Base-by-base conservation (phyloP, 2,113 vertebrate species). In the Erpornis zantholeuca region DNA sequence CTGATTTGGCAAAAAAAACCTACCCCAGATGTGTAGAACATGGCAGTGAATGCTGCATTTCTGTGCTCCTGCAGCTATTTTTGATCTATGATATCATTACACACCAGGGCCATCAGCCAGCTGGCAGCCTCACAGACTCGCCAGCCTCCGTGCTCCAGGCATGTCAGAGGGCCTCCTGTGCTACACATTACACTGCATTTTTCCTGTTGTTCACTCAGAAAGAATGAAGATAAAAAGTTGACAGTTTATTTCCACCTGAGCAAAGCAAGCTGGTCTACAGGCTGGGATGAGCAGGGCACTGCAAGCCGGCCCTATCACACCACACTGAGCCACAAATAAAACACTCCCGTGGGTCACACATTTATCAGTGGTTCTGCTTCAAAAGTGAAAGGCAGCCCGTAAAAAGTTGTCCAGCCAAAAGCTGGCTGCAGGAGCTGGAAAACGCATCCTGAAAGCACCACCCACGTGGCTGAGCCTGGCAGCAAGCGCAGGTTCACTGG, bases 71-170 rank as follows among this genome's bases (percentile, higher is more conserved):
- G 72, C 68, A 92, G 92, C 94, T 95, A 93, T 94, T 96, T 93
- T 86, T 83, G 91, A 92, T 93, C 71, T 59, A 68, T 94, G 92
- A 86, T 90, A 93, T 90, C 94, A 95, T 70, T 83, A 90, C 82
- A 86, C 86, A 75, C 13, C 4, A 54, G 86, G 91, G 94, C 94
- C 28, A 2, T 28, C 21, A 78, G 95, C 92, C 96, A 97, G 76
- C 95, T 94, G 95, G 96, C 86, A 3, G 85, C 63, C 52, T 75
- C 80, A 81, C 38, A 49, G 89, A 4, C 60, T 86, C 56, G 2
- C 35, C 86, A 77, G 76, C 64, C 84, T 86, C 66, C 24, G 0
- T 3, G 64, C 86, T 88, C 79, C 91, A 68, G 72, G 89, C 89
- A n/a, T 18, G 49, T 56, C 9, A 10, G 70, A 53, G 86, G 66